phyloP scores from a whole-genome alignment of 2,113 vertebrate genomes.

The Cinclus cinclus region DNA sequence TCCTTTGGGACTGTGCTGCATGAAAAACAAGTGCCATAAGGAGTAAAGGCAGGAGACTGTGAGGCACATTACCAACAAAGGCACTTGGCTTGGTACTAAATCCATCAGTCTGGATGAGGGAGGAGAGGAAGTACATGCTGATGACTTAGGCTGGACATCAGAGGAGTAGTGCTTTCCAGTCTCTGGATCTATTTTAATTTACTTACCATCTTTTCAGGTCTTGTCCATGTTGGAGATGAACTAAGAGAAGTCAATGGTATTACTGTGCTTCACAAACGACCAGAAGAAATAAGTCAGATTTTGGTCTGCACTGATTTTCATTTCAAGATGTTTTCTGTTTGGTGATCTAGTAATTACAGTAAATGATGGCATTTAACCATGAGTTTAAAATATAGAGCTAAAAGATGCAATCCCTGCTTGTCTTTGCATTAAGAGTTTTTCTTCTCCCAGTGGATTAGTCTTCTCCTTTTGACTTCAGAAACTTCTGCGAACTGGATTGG shows the following conservation, averaged over 20 bases:
- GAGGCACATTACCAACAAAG: neutral
- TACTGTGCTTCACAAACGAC: constrained; percentile 87
- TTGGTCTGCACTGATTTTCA: constrained; percentile 78
- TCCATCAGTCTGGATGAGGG: neutral
- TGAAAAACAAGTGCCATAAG: neutral
- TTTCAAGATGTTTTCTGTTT: neutral
- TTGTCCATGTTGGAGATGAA: constrained; percentile 94
- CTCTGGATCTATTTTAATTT: neutral
- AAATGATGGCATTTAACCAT: neutral
- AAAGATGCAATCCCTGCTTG: neutral
- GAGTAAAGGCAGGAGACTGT: neutral
- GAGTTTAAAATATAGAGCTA: neutral
- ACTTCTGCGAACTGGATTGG: neutral
- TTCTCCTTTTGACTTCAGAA: constrained; percentile 31
- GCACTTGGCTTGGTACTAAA: neutral
- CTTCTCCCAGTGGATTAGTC: constrained; percentile 6
- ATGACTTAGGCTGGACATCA: neutral
- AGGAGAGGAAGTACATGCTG: neutral
- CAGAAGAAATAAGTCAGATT: constrained; percentile 95
- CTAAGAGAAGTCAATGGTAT: constrained; percentile 94
- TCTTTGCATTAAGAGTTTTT: constrained; percentile 1
- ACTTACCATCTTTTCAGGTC: constrained; percentile 75
- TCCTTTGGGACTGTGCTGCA: neutral
- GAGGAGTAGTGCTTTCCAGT: neutral
- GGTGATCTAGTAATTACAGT: neutral